A percentile compares a stretch with the other conserved stretches of the same genome.
These are phyloP conservation scores for Molanna angustata DNA, from an alignment of 2,888 invertebrate genomes.

Conservation along the genomic window DNA sequence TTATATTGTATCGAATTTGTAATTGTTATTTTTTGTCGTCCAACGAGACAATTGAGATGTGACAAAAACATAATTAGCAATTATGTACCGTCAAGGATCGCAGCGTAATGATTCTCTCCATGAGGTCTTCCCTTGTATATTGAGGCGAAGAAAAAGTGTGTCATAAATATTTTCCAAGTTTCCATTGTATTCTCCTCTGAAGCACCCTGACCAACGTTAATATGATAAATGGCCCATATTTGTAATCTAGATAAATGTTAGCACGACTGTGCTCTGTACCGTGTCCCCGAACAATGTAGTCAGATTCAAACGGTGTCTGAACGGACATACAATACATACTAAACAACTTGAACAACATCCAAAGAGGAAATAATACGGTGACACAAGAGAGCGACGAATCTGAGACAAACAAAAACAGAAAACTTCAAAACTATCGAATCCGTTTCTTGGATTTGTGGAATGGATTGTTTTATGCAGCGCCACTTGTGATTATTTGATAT, in stretches of 20 bases:
- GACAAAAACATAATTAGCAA: constrained; percentile 4
- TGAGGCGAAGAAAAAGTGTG: constrained; percentile 27
- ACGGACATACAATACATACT: constrained; percentile 17
- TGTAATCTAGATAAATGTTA: constrained; percentile 33
- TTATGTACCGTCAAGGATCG: constrained; percentile 8
- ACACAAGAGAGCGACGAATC: too few species aligned
- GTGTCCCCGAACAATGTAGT: constrained; percentile 25
- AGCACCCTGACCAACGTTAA: constrained; percentile 30
- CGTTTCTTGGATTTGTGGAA: too few species aligned
- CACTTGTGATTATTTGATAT: too few species aligned
- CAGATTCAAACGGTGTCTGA: constrained; percentile 25
- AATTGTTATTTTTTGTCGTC: constrained; percentile 8
- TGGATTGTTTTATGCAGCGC: too few species aligned
- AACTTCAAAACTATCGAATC: too few species aligned
- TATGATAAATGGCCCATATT: constrained; percentile 33
- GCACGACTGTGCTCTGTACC: constrained; percentile 24
- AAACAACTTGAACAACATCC: too few species aligned
- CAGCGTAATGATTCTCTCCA: constrained; percentile 12
- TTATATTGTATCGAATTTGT: constrained; percentile 7
- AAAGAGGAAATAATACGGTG: too few species aligned
- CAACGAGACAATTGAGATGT: neutral
- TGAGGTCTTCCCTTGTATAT: constrained; percentile 9
- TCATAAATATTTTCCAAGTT: constrained; percentile 31
- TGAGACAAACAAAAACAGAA: too few species aligned
- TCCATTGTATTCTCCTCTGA: constrained; percentile 31